These are phyloP conservation scores for Ramphastos sulfuratus DNA, from an alignment of 2,113 vertebrate species.

Conservation along the genomic window DNA sequence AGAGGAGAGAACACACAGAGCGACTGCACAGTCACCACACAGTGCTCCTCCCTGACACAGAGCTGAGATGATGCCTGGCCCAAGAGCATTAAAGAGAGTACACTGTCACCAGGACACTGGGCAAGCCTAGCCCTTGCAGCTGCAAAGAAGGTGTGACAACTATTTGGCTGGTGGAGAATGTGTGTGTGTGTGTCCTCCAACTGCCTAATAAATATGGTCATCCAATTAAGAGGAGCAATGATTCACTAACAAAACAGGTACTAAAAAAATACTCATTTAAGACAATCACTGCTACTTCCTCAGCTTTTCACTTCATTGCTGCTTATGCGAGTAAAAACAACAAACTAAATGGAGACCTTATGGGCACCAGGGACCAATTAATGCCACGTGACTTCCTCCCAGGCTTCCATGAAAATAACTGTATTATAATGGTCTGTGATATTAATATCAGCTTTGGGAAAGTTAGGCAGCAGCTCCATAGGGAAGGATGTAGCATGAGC, in stretches of 20 bases:
- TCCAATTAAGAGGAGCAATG: constrained; percentile 80
- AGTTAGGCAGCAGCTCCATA: constrained; percentile 82
- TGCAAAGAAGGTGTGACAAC: not conserved
- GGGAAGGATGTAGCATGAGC: constrained; percentile 88
- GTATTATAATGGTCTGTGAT: constrained; percentile 98
- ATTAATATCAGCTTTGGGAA: constrained; percentile 99
- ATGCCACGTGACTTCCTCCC: constrained; percentile 96
- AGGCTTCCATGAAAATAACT: constrained; percentile 98
- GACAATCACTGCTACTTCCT: constrained; percentile 90
- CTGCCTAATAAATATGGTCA: constrained; percentile 73
- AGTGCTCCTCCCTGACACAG: not conserved
- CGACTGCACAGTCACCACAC: not conserved
- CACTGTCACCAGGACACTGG: too few species aligned
- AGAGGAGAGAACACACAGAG: not conserved
- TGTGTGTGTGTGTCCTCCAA: not conserved
- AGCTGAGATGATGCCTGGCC: not conserved
- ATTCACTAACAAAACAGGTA: constrained; percentile 87
- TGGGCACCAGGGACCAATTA: constrained; percentile 91
- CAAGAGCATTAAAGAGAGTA: not conserved
- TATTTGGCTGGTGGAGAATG: constrained; percentile 24
- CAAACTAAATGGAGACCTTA: constrained; percentile 89
- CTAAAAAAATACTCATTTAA: constrained; percentile 76
- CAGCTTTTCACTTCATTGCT: constrained; percentile 94
- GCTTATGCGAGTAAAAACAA: constrained; percentile 93
- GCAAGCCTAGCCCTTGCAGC: not conserved